Evolutionary conservation across 2,797 vertebrate genomes (phyloP).

Genomic region (Dallia pectoralis): DNA sequence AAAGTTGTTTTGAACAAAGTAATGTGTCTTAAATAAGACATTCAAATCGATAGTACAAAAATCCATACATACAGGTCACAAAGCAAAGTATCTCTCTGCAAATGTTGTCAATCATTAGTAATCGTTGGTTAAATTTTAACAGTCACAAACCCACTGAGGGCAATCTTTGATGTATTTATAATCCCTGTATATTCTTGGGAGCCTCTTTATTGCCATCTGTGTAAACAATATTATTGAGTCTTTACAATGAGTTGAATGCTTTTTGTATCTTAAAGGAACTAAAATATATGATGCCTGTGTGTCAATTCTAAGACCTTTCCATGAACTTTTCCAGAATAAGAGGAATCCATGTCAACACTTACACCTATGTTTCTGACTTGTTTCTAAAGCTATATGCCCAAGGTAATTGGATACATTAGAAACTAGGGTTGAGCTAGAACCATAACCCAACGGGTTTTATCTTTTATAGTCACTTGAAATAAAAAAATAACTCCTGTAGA

Average conservation of each 20-base stretch:
- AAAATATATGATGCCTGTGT: neutral
- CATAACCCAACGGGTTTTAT: no score
- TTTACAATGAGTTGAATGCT: neutral
- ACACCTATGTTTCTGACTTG: no score
- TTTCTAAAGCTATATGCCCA: no score
- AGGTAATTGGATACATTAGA: no score
- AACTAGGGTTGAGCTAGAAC: no score
- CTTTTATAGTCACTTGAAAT: no score
- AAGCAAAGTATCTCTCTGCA: neutral
- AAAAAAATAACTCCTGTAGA: no score
- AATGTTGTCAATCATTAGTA: neutral
- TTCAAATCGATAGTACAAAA: neutral
- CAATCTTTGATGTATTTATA: neutral
- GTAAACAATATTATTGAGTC: neutral
- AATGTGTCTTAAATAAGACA: neutral
- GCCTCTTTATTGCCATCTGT: neutral
- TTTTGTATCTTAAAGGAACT: neutral
- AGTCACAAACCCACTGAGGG: neutral
- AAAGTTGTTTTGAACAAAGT: no score
- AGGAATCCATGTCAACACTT: no score
- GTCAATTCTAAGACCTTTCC: no score
- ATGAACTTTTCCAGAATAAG: no score
- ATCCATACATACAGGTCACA: neutral
- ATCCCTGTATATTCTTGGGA: neutral
- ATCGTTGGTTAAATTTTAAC: neutral